Percentiles rank a stretch among this genome's conserved stretches.
These are phyloP conservation scores for Leucophora obtusa DNA, from an alignment of 2,888 invertebrate genomes.

Conservation along the genomic window DNA sequence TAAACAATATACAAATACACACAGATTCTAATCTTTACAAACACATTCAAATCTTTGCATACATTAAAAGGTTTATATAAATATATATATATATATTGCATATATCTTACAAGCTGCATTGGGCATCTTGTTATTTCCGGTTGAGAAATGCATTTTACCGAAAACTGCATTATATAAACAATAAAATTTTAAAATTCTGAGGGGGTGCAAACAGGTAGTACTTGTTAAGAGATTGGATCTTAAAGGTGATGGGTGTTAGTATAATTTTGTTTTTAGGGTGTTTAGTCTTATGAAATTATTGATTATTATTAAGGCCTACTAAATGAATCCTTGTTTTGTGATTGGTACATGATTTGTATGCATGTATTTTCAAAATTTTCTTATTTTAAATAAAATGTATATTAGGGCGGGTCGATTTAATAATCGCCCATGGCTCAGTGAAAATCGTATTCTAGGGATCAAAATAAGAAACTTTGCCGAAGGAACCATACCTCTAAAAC, in stretches of 20 bases:
- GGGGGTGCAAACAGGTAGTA: background rate
- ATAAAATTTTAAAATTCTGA: background rate
- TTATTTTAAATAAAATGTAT: slow-evolving; percentile 51
- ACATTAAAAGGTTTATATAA: background rate
- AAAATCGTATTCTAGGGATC: too few species aligned
- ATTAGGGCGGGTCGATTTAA: too few species aligned
- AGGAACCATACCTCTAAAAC: too few species aligned
- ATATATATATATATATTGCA: slow-evolving; percentile 4
- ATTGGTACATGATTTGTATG: slow-evolving; percentile 46
- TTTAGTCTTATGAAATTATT: slow-evolving; percentile 49
- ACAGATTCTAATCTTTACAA: background rate
- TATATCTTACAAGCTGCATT: slow-evolving; percentile 35
- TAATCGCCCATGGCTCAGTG: too few species aligned
- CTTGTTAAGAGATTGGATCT: background rate
- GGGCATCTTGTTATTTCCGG: slow-evolving; percentile 44
- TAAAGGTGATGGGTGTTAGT: background rate
- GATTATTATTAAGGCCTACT: slow-evolving; percentile 40
- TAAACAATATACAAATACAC: background rate
- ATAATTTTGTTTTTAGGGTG: background rate
- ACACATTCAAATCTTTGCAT: background rate
- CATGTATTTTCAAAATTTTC: slow-evolving; percentile 21
- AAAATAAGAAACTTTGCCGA: too few species aligned
- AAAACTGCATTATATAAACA: slow-evolving; percentile 44
- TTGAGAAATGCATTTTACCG: slow-evolving; percentile 46
- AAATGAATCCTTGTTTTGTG: slow-evolving; percentile 45